Conservation (phyloP, 2,113 vertebrate species). For the Gobiocypris rarus region DNA sequence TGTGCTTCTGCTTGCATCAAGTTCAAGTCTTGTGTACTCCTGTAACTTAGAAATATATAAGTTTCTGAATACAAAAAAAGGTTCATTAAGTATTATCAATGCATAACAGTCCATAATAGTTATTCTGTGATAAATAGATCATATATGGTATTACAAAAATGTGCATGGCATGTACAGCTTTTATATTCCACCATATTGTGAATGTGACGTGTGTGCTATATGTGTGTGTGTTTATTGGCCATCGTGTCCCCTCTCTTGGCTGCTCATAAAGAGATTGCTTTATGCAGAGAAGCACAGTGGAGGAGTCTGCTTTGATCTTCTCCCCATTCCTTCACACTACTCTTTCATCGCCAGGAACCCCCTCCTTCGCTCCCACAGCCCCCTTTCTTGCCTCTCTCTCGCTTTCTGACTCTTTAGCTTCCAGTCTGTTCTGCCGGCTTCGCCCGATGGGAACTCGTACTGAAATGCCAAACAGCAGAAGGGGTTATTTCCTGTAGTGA, state of each 20-base stretch:
- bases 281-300: slow-evolving; percentile 49
- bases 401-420: slow-evolving; percentile 34
- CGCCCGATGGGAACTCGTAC: slow-evolving; percentile 37
- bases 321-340: slow-evolving; percentile 43
- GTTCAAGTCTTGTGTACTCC: neutral
- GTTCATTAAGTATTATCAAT: neutral
- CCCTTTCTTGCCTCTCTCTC: slow-evolving; percentile 34
- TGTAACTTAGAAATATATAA: neutral
- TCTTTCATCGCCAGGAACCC: slow-evolving; percentile 46
- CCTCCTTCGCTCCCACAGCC: neutral
- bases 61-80: neutral
- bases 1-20: neutral
- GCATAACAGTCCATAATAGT: neutral
- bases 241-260: slow-evolving; percentile 48
- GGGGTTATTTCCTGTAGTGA: slow-evolving; percentile 52
- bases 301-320: slow-evolving; percentile 46
- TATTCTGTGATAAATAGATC: neutral
- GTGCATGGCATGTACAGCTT: neutral
- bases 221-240: slow-evolving; percentile 18
- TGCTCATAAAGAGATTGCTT: slow-evolving; percentile 57
- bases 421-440: slow-evolving; percentile 37
- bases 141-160: slow-evolving; percentile 2
- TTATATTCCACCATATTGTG: slow-evolving; percentile 25
- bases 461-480: slow-evolving; percentile 59
- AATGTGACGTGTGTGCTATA: neutral